Evolutionary conservation across 2,888 invertebrate species (phyloP).

Genomic region (Eupelmus urozonus): DNA sequence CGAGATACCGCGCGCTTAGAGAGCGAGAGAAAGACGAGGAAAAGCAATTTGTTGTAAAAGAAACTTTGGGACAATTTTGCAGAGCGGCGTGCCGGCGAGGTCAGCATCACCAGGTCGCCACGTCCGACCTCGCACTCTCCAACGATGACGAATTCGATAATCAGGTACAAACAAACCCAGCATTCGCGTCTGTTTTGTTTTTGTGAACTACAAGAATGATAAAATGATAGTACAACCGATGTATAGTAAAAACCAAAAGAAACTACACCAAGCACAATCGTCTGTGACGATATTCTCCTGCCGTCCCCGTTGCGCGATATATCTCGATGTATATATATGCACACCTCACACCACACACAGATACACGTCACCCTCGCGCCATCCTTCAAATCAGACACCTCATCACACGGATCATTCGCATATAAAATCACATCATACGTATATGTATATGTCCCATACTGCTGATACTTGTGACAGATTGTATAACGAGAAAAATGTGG

Average conservation of each 20-base stretch:
- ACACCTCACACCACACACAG: neutral
- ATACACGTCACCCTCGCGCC: conserved; percentile 27
- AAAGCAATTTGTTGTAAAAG: neutral
- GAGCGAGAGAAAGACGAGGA: neutral
- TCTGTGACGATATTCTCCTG: neutral
- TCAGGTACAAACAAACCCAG: conserved; percentile 70
- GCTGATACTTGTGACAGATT: too few relatives aligned
- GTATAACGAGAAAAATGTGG: too few relatives aligned
- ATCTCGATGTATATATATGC: neutral
- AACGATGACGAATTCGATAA: conserved; percentile 77
- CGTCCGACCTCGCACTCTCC: conserved; percentile 77
- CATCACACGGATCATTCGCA: neutral
- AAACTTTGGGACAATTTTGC: conserved; percentile 52
- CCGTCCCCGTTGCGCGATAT: neutral
- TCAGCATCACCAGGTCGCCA: conserved; percentile 75
- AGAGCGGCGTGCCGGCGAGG: conserved; percentile 69
- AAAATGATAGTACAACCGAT: too few relatives aligned
- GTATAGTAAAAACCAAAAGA: neutral
- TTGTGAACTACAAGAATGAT: neutral
- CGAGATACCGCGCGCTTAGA: neutral
- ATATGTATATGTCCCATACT: neutral
- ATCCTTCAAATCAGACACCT: conserved; percentile 17
- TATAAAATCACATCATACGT: neutral
- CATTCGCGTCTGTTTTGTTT: conserved; percentile 44
- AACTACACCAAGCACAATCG: conserved; percentile 3